Base-by-base conservation (phyloP, 92 coral and sea anemone species). In the Chrysogorgia sp. region DNA sequence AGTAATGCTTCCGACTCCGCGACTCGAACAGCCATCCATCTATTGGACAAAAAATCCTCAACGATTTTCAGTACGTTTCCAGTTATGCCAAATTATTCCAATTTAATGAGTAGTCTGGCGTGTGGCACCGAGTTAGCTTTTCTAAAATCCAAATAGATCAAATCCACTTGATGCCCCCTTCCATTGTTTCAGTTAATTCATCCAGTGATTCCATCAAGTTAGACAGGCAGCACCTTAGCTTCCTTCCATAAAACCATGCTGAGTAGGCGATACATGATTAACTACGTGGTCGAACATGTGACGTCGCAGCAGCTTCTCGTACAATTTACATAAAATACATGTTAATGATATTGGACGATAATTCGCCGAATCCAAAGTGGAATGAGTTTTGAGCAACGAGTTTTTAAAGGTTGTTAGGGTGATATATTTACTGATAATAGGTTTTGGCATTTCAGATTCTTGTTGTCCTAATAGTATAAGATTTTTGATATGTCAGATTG, bases 181-280 rank as follows among this genome's bases (percentile, higher is more conserved):
- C 64, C 64, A 58, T 12, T 19, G 29, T 1, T 19, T 7, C 22
- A 19, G 64, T 58, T 2, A 58, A 19, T 13, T 58, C 64, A 0
- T 58, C 64, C 29, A 58, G 17, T 20, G 29, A 58, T 28, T 58
- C 64, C 64, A 58, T 15, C 24, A 58, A 24, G 29, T 58, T 58
- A 13, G 64, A 19, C 64, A 58, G 23, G 8, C 64, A 58, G 23
- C 22, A 58, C 12, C n/a, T n/a, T n/a, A n/a, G n/a, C 64, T 19
- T 13, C 64, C 29, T 58, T 2, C 29, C 29, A 14, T 58, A 10
- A 58, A 58, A 58, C 3, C 64, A 58, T 58, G 64, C 64, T 58
- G 64, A 58, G 50, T 19, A 58, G 22, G 2, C 29, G 24, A 24
- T 19, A 58, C 23, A 19, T 15, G 29, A 26, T 28, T 28, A 20